These are phyloP conservation scores for Sipha flava DNA, from an alignment of 1,140 invertebrate genomes.

Conservation along the genomic window DNA sequence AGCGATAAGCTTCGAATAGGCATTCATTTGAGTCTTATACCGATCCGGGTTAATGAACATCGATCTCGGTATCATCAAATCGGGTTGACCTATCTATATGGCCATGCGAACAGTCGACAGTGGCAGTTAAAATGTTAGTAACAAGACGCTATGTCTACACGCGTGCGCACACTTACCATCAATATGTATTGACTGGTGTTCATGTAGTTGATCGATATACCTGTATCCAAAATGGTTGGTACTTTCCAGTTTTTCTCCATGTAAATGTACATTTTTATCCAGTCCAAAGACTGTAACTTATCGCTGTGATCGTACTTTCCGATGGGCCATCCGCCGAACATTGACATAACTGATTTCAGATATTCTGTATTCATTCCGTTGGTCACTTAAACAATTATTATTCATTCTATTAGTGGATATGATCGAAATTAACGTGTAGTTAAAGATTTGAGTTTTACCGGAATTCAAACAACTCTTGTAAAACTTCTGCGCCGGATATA, in stretches of 20 bases:
- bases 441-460: background rate
- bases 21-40: slow-evolving; percentile 44
- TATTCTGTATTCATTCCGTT: background rate
- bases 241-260: slow-evolving; percentile 24
- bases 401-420: too few relatives aligned
- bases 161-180: background rate
- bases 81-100: slow-evolving; percentile 50
- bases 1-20: slow-evolving; percentile 47
- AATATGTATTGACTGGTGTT: slow-evolving; percentile 17
- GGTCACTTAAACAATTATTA: background rate
- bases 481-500: background rate
- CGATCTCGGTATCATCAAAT: slow-evolving; percentile 48
- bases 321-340: slow-evolving; percentile 17
- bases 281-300: background rate
- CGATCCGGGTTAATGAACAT: slow-evolving; percentile 46
- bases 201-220: slow-evolving; percentile 4
- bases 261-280: slow-evolving; percentile 1
- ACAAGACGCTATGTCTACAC: too few relatives aligned
- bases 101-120: too few relatives aligned
- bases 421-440: too few relatives aligned
- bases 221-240: background rate
- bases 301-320: background rate
- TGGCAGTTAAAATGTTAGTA: too few relatives aligned
- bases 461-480: slow-evolving; percentile 20
- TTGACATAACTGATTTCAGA: background rate